Evolutionary conservation across 92 coral and sea anemone genomes (phyloP), one percentile per base, ranked within the genome.

Genomic region (Anthopleura xanthogrammica): DNA sequence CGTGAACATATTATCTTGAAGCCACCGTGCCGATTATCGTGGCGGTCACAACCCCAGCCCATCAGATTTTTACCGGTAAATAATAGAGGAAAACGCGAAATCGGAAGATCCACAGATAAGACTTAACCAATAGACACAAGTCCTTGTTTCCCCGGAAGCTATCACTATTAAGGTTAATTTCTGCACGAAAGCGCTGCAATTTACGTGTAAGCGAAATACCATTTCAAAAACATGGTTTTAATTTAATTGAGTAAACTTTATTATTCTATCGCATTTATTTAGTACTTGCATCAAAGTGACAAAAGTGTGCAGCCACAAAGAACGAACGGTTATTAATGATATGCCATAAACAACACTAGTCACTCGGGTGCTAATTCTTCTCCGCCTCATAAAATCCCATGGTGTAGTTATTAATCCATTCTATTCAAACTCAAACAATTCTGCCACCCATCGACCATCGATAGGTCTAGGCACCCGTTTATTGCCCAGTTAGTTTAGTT

Each of bases 141-240:
- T 68, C 74, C 74, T 68, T 42, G 41, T 68, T 20, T 12, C 42
- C 74, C 74, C 74, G 74, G 74, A 68, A 68, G 74, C 74, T 68
- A n/a, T 68, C 41, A 7, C 36, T 68, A 29, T 68, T 36, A 29
- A 36, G 12, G 43, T 68, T 12, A 68, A 68, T 68, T 68, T 68
- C 36, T 68, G 74, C 74, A 68, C 74, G 74, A 68, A 68, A 23
- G 74, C 40, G 42, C 42, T 12, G 11, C 71, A 22, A 12, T 17
- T 62, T 68, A 68, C 29, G 29, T 68, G 42, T 68, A 17, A 36
- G 29, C 17, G 17, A 68, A 29, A 7, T 5, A 68, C 74, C 42
- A 23, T 36, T 36, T 68, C 12, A 68, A 68, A 68, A 68, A 68
- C 36, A 29, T 6, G 74, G 42, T 3, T 12, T 23, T 36, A 12